Conservation (phyloP, 1,140 invertebrate species). For the Helicoverpa armigera region DNA sequence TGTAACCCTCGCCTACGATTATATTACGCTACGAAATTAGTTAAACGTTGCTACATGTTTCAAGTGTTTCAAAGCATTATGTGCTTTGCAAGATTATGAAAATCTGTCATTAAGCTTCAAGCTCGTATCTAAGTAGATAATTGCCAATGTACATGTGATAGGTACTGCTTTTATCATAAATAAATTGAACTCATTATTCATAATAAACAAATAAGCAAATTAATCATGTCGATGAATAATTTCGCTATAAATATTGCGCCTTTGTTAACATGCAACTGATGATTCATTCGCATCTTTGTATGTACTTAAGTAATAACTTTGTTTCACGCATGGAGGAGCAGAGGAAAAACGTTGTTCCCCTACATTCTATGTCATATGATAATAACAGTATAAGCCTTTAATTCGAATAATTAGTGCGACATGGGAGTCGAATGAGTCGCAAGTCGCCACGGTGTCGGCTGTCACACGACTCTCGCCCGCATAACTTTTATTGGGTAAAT, state of each 20-base stretch:
- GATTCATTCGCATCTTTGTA: constrained; percentile 35
- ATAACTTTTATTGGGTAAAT: constrained; percentile 81
- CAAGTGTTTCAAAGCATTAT: constrained; percentile 4
- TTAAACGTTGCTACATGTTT: constrained; percentile 18
- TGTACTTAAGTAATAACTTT: constrained; percentile 1
- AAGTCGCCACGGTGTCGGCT: constrained; percentile 57
- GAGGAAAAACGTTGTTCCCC: constrained; percentile 19
- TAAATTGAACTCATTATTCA: constrained; percentile 4
- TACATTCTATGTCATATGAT: constrained; percentile 45
- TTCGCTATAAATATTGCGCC: constrained; percentile 30
- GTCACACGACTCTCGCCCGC: constrained; percentile 66
- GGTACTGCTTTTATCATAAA: neutral
- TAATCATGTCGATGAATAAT: constrained; percentile 42
- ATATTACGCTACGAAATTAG: neutral
- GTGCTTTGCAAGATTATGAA: too few species aligned
- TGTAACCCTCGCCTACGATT: constrained; percentile 8
- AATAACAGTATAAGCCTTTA: constrained; percentile 71
- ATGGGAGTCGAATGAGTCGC: constrained; percentile 59
- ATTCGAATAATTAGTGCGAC: constrained; percentile 75
- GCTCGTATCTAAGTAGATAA: neutral
- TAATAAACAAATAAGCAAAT: constrained; percentile 30
- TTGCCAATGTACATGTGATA: neutral
- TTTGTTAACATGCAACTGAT: constrained; percentile 28
- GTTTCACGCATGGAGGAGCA: constrained; percentile 19
- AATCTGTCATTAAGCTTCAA: too few species aligned